Base-by-base conservation (phyloP, 2,797 vertebrate species). In the Manis crassicaudata region DNA sequence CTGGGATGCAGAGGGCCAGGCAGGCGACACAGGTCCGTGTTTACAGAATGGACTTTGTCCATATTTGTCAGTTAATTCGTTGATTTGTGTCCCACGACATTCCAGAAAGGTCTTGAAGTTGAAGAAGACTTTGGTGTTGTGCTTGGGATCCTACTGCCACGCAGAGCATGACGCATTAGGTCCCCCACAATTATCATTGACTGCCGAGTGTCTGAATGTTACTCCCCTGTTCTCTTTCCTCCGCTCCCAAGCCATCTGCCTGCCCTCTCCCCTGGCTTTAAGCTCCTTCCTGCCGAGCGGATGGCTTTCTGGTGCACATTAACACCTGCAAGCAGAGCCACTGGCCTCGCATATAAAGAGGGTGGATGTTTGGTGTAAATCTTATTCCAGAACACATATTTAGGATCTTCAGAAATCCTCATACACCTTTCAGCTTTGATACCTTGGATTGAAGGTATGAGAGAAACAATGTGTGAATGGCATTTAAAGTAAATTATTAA, bases 401-500 rank as follows among this genome's bases (percentile, higher is more conserved):
- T 18, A 18, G 95, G 95, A 97, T 97, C 96, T 97, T 81, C 46
- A 56, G 75, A 81, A 97, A 97, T 96, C 91, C 68, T 87, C 2
- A 0, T 0, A 1, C 35, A 54, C 85, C 90, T 96, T 92, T 83
- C 29, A 23, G 91, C 88, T 46, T 72, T 27, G 37, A 75, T 85
- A 29, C 27, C 73, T 92, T 62, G 46, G 75, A 93, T 11, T 23
- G 96, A 94, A 94, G 65, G 70, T 67, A 10, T 0, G 72, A 63
- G 82, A 58, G 67, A 86, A 83, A 54, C 72, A 12, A 17, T 27
- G 93, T 81, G 83, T 87, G 96, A 84, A 82, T 40, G 80, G 77
- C 77, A 90, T 96, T 88, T 75, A 91, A 84, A 96, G 92, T 94
- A 92, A 97, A 97, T 97, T 96, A 97, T 94, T 97, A 97, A 86